Evolutionary conservation across 1,140 invertebrate genomes (phyloP), one percentile per base, ranked within the genome.

Genomic region (Contarinia nasturtii): DNA sequence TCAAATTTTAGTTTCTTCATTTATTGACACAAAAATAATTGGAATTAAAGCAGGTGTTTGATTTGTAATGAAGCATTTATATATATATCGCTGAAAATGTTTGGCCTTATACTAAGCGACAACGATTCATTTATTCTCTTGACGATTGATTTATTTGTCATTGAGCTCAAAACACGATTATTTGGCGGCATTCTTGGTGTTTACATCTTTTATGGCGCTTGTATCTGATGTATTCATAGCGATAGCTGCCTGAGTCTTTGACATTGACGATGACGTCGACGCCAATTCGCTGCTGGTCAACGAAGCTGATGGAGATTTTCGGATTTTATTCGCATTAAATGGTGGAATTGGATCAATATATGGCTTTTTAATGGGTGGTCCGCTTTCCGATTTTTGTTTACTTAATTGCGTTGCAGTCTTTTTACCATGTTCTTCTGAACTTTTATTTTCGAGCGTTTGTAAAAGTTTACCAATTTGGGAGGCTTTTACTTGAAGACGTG

Each of bases 381-480:
- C 60, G 33, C 54, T 49, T 48, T 63, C 61, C 27, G 59, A 54
- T 41, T 63, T 63, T 50, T 58, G 55, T 53, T 63, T 63, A 48
- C 60, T 48, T 22, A 33, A 41, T 33, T 48, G 46, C 5, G 27
- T 5, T 44, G 61, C 46, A 12, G 33, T 11, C n/a, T 27, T 22
- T 17, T 19, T 27, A 33, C 57, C 61, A 17, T 51, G 54, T 53
- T 61, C 57, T 49, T 54, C 53, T 42, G 60, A 56, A 51, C 61
- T 61, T 55, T 82, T 84, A 68, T 86, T 86, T 70, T 89, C 83
- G 57, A 91, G 73, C 67, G 86, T 88, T 68, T 81, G 80, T 54
- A 90, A 74, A 61, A 90, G 81, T 68, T 85, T 82, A 65, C 85
- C 86, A 64, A 90, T 90, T 67, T 89, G 84, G 66, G 79, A 79